Base-by-base conservation (phyloP, 2,113 vertebrate genomes). In the Melanostigma gelatinosum region DNA sequence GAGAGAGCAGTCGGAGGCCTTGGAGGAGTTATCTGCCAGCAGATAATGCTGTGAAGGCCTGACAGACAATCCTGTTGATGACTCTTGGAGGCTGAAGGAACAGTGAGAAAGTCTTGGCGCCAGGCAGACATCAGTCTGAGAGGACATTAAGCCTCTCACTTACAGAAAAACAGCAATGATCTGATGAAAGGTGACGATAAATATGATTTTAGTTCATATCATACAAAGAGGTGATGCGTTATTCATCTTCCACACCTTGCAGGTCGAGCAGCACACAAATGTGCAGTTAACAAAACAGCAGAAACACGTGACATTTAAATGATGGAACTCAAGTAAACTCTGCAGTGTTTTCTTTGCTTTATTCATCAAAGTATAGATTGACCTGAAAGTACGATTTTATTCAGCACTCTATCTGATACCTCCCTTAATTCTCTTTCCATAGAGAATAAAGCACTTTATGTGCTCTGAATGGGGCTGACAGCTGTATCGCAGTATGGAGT, bases 31-130 rank as follows among this genome's bases (percentile, higher is more conserved):
- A 32, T 58, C 57, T 63, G 72, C 81, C 85, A 77, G 84, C 64
- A 82, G 86, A 87, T 87, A 91, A 86, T 87, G 89, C 62, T 81
- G 78, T 12, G 34, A 75, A 71, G 50, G 36, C 70, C 87, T 83
- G 89, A 83, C 85, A 69, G 77, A 72, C 67, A 16, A 73, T 87
- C 71, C 46, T 75, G 83, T 63, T 64, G 82, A 85, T 77, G 82
- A 85, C 44, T 85, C 69, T 22, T 70, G 67, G 44, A 69, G 77
- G 82, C 75, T 74, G 82, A 82, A 67, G 80, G 84, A 82, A 88
- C 8, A 10, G 85, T 80, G 84, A 85, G 87, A 90, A 91, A 71
- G 87, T 81, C 1, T 32, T 78, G 88, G 89, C 87, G 88, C 89
- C 91, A 24, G 68, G 11, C 12, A 8, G 67, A 61, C 72, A 70